A percentile compares a stretch with the other conserved stretches of the same genome.
phyloP scores from a whole-genome alignment of 2,113 vertebrate species.

The Paramisgurnus dabryanus region DNA sequence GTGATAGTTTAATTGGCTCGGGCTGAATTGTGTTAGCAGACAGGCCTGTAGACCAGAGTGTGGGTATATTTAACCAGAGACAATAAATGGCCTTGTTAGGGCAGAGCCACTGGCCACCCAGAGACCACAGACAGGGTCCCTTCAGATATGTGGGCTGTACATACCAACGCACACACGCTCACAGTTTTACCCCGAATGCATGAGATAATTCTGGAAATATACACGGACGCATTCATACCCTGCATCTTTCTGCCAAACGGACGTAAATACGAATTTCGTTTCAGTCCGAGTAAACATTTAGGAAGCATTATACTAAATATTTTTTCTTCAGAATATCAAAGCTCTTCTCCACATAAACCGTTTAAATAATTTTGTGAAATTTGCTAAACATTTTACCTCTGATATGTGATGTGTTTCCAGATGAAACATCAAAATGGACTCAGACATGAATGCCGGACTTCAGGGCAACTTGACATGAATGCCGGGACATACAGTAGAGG shows the following conservation, averaged over 20 bases:
- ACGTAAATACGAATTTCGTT: background rate
- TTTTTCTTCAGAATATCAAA: background rate
- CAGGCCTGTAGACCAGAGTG: conserved; percentile 48
- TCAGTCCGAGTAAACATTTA: background rate
- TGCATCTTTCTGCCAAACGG: background rate
- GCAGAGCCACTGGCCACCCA: conserved; percentile 45
- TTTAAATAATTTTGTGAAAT: conserved; percentile 41
- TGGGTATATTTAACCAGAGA: conserved; percentile 72
- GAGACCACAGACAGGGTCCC: conserved; percentile 73
- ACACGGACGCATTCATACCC: conserved; percentile 1
- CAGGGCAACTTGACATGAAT: too few species aligned
- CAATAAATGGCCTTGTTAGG: conserved; percentile 77
- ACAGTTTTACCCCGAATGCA: conserved; percentile 57
- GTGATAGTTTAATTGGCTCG: conserved; percentile 24
- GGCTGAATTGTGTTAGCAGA: conserved; percentile 44
- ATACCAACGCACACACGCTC: conserved; percentile 54
- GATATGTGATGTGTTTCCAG: too few species aligned
- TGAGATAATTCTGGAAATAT: background rate
- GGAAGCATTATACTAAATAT: background rate
- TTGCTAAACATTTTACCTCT: conserved; percentile 35
- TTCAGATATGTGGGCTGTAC: conserved; percentile 67
- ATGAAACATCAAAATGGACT: too few species aligned
- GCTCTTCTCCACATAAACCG: background rate
- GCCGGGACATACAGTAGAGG: too few species aligned
- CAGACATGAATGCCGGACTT: too few species aligned